Percentiles rank a stretch among this genome's conserved stretches.
Conservation (phyloP, 2,113 vertebrate species). For the Cyanocitta stelleri region DNA sequence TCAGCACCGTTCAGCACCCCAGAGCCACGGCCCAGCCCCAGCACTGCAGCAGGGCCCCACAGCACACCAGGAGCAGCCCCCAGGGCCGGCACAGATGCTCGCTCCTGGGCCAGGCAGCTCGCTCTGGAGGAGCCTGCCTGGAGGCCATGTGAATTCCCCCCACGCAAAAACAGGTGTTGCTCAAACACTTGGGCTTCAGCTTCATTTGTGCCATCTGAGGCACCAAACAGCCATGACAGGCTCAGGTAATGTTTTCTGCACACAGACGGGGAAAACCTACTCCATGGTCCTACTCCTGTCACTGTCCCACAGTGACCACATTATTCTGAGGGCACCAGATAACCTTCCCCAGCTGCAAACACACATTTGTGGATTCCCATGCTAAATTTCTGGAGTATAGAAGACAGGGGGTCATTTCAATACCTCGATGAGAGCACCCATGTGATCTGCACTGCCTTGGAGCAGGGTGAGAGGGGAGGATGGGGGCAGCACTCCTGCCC, state of each 20-base stretch:
- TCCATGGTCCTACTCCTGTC: neutral
- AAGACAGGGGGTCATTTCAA: neutral
- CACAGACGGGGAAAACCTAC: neutral
- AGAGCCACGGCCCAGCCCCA: neutral
- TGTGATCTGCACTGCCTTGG: accelerated
- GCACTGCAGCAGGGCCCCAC: neutral
- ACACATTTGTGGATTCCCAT: neutral
- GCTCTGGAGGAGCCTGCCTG: accelerated
- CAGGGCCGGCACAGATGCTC: neutral
- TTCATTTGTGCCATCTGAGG: neutral
- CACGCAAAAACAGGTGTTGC: accelerated
- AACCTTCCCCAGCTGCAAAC: neutral
- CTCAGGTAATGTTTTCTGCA: neutral
- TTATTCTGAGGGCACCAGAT: accelerated
- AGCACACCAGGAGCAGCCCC: accelerated
- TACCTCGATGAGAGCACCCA: neutral
- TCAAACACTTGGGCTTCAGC: neutral
- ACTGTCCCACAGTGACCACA: accelerated
- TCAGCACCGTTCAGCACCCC: accelerated
- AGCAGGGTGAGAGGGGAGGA: accelerated
- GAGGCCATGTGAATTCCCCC: accelerated
- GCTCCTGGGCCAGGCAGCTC: accelerated
- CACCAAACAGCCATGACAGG: accelerated
- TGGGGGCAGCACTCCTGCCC: neutral
- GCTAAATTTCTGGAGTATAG: neutral